Percentiles rank a stretch among this genome's conserved stretches.
phyloP scores from a whole-genome alignment of 64 coral and sea anemone genomes.

The Acropora tenuis region DNA sequence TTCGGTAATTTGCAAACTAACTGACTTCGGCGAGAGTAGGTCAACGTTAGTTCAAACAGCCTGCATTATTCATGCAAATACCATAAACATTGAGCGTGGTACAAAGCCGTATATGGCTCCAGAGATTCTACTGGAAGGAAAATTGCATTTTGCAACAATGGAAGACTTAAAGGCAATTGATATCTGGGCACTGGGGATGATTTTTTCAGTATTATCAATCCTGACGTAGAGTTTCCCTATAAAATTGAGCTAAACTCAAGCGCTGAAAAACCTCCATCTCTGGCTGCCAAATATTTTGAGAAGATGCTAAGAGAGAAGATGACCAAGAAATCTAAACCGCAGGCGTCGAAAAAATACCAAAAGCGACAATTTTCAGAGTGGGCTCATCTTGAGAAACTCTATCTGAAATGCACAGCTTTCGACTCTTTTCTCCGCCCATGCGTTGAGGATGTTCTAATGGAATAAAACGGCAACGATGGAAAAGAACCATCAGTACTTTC shows the following conservation, averaged over 20 bases:
- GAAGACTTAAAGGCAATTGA: slow-evolving; percentile 20
- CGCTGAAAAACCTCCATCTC: background rate
- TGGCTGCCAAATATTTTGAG: slow-evolving; percentile 19
- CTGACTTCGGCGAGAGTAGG: too few species aligned
- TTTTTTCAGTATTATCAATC: slow-evolving; percentile 32
- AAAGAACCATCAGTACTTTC: slow-evolving; percentile 27
- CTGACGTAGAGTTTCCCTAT: background rate
- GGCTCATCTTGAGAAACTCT: slow-evolving; percentile 28
- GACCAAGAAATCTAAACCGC: background rate
- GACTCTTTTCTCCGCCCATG: slow-evolving; percentile 30
- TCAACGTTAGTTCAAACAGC: too few species aligned
- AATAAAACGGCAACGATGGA: background rate
- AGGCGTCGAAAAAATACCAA: background rate
- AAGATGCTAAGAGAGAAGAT: slow-evolving; percentile 1
- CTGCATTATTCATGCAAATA: too few species aligned
- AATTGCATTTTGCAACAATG: background rate
- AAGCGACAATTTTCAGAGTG: slow-evolving; percentile 3
- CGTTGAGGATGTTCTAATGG: slow-evolving; percentile 20
- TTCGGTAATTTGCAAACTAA: too few species aligned
- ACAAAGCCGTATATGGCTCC: too few species aligned
- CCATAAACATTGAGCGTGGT: too few species aligned
- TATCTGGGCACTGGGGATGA: slow-evolving; percentile 51
- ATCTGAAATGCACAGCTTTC: slow-evolving; percentile 27
- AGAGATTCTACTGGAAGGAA: background rate
- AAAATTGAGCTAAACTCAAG: slow-evolving; percentile 6